Evolutionary conservation across 2,888 invertebrate genomes (phyloP), one percentile per base, ranked within the genome.

Genomic region (Ceraclea dissimilis): DNA sequence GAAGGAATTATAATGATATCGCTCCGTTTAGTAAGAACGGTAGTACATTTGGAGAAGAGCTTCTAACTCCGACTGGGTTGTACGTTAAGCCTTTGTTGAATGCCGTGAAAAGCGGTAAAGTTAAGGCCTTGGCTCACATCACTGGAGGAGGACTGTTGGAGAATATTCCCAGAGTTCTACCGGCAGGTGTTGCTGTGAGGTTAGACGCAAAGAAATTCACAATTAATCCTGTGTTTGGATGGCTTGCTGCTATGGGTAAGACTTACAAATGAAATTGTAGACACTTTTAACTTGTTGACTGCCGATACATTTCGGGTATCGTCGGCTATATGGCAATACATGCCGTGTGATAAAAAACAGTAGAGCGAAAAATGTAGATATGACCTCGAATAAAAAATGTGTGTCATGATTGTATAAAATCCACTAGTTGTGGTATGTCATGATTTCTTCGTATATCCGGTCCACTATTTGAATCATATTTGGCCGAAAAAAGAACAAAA

Each of bases 61-160:
- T 98, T 54, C 76, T 95, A 2, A 82, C 80, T 0, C 95, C 96
- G 0, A 95, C 96, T 0, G 87, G 83, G 58, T 85, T 97, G 56
- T 99, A 98, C 74, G 88, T 91, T 0, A 81, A 82, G 62, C 76
- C 82, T 8, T 70, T 96, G 1, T 71, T 93, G 48, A 84, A 87
- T 0, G 81, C 88, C 2, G 71, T 95, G 48, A 81, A 81, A 66
- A 78, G 80, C 1, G 84, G 84, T 8, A 74, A 83, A 48, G 78
- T 97, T 1, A 94, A 94, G 68, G 93, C 87, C 0, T 79, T 93
- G 63, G 93, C 94, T 0, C 97, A 99, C 67, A 93, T 99, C 56
- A 95, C 93, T 0, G 94, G 95, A 0, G 94, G 95, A 0, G 97
- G 98, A 0, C 75, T 99, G 2, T 69, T 85, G 4, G 92, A 93